Evolutionary conservation across 2,888 invertebrate genomes (phyloP).

Genomic region (Sphecodes monilicornis): DNA sequence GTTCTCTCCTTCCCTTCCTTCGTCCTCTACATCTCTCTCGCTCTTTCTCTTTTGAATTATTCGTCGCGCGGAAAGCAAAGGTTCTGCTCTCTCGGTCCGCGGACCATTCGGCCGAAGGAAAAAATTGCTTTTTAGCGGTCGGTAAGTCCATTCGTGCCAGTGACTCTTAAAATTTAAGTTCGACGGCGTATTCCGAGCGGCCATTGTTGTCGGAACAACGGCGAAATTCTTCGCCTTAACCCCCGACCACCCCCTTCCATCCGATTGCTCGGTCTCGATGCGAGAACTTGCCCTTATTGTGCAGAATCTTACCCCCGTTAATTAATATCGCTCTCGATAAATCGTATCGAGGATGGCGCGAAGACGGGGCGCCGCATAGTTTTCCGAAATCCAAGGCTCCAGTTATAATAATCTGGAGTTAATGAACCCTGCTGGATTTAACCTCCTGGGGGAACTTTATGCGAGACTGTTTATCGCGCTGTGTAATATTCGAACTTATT

Average conservation of each 20-base stretch:
- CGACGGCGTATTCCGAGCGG: slow-evolving; percentile 31
- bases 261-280: slow-evolving; percentile 18
- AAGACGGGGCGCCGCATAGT: neutral
- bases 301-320: slow-evolving; percentile 51
- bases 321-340: slow-evolving; percentile 58
- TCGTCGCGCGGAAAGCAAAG: slow-evolving; percentile 60
- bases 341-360: slow-evolving; percentile 41
- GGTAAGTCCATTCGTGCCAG: slow-evolving; percentile 58
- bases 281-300: slow-evolving; percentile 51
- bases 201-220: slow-evolving; percentile 62
- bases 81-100: slow-evolving; percentile 2
- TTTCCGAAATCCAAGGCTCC: slow-evolving; percentile 13
- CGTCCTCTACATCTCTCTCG: neutral
- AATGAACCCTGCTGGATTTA: slow-evolving; percentile 25
- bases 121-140: slow-evolving; percentile 54
- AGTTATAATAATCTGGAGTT: neutral
- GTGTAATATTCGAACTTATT: neutral
- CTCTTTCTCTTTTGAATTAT: slow-evolving; percentile 50
- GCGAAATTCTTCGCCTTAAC: slow-evolving; percentile 25
- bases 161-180: slow-evolving; percentile 65
- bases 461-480: neutral
- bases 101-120: slow-evolving; percentile 42
- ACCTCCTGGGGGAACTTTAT: neutral
- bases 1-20: neutral
- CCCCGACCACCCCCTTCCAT: neutral